Evolutionary conservation across 2,888 invertebrate species (phyloP).

Genomic region (Torymus tubicola): DNA sequence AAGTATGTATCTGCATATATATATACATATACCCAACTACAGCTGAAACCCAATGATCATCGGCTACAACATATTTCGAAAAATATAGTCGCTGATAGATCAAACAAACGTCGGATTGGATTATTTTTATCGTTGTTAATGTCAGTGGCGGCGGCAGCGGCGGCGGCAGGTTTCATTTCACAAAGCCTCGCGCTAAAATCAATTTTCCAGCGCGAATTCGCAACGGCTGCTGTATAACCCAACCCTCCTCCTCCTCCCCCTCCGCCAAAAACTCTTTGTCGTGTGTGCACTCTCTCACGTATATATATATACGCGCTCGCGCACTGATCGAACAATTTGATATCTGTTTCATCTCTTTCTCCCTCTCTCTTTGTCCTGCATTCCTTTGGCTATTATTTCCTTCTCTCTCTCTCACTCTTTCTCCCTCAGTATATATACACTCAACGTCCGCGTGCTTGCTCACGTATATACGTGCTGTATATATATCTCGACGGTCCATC

Average conservation of each 20-base stretch:
- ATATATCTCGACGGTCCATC: conserved; percentile 34
- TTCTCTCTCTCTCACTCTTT: conserved; percentile 3
- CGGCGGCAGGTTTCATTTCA: conserved; percentile 72
- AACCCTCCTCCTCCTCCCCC: conserved; percentile 59
- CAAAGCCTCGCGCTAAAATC: conserved; percentile 73
- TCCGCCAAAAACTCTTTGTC: conserved; percentile 53
- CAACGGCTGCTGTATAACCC: too few relatives aligned
- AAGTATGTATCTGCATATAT: too few relatives aligned
- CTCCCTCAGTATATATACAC: background rate
- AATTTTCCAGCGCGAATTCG: conserved; percentile 68
- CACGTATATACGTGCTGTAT: background rate
- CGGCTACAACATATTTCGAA: conserved; percentile 46
- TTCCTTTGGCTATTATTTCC: conserved; percentile 42
- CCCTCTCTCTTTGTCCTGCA: background rate
- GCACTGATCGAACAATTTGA: conserved; percentile 57
- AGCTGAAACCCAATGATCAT: conserved; percentile 19
- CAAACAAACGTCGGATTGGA: conserved; percentile 74
- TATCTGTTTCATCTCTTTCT: conserved; percentile 50
- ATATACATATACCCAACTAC: background rate
- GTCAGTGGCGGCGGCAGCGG: conserved; percentile 67
- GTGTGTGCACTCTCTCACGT: background rate
- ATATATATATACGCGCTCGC: conserved; percentile 10
- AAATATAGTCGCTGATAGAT: conserved; percentile 69
- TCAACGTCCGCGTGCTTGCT: background rate
- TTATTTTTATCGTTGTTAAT: conserved; percentile 75